Conservation (phyloP, 2,797 vertebrate genomes). For the Mergus octosetaceus region DNA sequence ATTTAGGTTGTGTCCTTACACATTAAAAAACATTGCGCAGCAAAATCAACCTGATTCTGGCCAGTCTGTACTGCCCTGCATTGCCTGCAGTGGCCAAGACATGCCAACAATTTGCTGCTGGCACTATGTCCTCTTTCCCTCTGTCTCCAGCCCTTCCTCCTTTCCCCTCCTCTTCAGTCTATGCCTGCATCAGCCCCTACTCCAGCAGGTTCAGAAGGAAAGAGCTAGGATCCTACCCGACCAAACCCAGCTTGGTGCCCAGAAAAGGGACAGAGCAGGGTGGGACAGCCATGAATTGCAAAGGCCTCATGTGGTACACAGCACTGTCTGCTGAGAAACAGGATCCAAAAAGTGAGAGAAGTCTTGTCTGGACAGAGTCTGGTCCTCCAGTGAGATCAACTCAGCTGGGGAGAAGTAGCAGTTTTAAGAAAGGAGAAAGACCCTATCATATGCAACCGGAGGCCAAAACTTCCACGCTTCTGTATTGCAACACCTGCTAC, state of each 20-base stretch:
- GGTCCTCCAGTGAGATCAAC: neutral
- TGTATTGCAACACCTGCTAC: neutral
- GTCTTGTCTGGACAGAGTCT: neutral
- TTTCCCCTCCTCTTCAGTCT: neutral
- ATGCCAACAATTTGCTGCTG: neutral
- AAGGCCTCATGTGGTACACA: neutral
- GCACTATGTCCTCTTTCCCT: neutral
- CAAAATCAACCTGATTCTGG: neutral
- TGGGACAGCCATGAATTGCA: neutral
- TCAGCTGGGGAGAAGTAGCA: neutral
- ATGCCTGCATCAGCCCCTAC: neutral
- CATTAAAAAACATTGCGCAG: neutral
- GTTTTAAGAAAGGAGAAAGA: neutral
- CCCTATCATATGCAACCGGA: neutral
- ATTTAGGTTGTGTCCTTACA: neutral
- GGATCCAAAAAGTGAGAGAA: neutral
- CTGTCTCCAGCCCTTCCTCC: neutral
- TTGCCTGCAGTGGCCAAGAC: neutral
- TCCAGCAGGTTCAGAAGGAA: neutral
- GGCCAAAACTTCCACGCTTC: neutral
- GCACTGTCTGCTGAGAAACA: neutral
- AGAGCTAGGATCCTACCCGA: neutral
- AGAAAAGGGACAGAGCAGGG: neutral
- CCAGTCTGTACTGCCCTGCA: neutral
- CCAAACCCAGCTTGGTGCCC: accelerated